phyloP scores from a whole-genome alignment of 1,140 invertebrate genomes.

The Drosophila tristis region DNA sequence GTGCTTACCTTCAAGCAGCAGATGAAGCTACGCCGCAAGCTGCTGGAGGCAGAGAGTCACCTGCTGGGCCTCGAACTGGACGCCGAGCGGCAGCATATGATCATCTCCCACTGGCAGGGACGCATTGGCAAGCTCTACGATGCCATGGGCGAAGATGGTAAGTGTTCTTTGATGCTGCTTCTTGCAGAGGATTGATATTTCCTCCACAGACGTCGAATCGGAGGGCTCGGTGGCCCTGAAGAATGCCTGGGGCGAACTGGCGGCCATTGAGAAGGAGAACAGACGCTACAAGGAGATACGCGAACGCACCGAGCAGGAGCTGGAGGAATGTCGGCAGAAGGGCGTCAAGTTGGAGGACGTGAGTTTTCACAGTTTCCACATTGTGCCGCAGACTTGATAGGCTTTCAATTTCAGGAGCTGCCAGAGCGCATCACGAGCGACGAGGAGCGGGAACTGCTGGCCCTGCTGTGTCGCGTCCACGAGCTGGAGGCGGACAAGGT shows the following conservation, averaged over 20 bases:
- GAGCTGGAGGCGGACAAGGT: conserved; percentile 95
- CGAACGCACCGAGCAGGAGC: conserved; percentile 90
- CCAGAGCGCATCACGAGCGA: conserved; percentile 92
- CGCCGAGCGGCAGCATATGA: conserved; percentile 92
- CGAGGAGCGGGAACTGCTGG: conserved; percentile 93
- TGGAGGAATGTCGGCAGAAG: conserved; percentile 90
- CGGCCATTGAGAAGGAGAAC: conserved; percentile 93
- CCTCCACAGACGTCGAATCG: conserved; percentile 78
- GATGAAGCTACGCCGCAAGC: conserved; percentile 92
- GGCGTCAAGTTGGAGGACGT: conserved; percentile 93
- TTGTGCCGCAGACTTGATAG: not conserved
- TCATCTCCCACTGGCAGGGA: conserved; percentile 94
- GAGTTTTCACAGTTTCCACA: conserved; percentile 43
- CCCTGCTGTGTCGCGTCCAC: conserved; percentile 93
- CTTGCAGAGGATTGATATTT: not conserved
- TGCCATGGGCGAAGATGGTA: conserved; percentile 74
- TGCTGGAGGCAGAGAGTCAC: conserved; percentile 95
- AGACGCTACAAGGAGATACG: conserved; percentile 91
- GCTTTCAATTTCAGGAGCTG: conserved; percentile 87
- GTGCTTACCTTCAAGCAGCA: conserved; percentile 95
- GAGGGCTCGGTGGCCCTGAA: conserved; percentile 91
- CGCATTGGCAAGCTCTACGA: conserved; percentile 90
- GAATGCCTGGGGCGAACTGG: conserved; percentile 93
- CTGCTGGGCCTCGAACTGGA: conserved; percentile 92
- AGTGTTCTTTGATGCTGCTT: not conserved